Base-by-base conservation (phyloP, 1,140 invertebrate genomes). In the Anastrepha ludens region DNA sequence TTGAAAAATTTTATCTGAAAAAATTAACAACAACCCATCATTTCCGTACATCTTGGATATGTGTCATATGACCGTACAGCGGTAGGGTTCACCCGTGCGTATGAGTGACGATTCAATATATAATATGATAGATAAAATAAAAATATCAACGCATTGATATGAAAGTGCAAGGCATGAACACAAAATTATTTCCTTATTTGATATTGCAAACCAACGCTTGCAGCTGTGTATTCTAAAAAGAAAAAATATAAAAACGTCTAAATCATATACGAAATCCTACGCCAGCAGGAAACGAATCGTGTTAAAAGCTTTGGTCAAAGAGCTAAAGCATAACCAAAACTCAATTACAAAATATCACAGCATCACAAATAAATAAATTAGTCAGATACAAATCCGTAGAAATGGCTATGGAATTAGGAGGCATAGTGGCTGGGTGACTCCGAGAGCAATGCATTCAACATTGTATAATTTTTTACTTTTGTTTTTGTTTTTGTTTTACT, bases 331-430 rank as follows among this genome's bases (percentile, higher is more conserved):
- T 81, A 50, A 81, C 39, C 44, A 17, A 81, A 81, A 81, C 74
- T 81, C 74, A 81, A 81, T 81, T 81, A 81, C 47, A 29, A 81
- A 81, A 81, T 81, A 81, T 81, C 74, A 81, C 74, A 81, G 47
- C 47, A 81, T 55, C 74, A 15, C 74, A 81, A 81, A 81, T 81
- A 81, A 81, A 81, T 81, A 81, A 81, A 81, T 81, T 81, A 81
- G 50, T 20, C 74, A 11, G 47, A 81, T 81, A 55, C 15, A 81
- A 81, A 55, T 81, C 74, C 20, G 47, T 47, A 55, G 44, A 81
- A 81, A 81, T 20, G 55, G 74, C 55, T 44, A 11, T 15, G 47
- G 17, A 55, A 50, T 55, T 55, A 13, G 15, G 9, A 58, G 60
- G 3, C 64, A 8, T 67, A 20, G 2, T 11, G 64, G 29, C 4